Conservation (phyloP, 2,888 invertebrate genomes). For the Clivina fossor region DNA sequence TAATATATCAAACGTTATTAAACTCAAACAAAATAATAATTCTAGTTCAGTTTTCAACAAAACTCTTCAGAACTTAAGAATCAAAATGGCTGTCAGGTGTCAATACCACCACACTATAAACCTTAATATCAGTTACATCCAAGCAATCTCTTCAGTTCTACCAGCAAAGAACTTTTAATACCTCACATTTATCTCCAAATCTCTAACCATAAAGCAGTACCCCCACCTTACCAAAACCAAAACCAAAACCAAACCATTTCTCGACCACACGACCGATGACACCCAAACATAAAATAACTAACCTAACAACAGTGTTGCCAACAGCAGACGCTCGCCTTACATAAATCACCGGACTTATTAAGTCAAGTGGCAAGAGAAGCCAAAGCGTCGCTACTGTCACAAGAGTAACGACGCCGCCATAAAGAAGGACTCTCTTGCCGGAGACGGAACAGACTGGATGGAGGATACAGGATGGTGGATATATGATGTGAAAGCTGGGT, state of each 20-base stretch:
- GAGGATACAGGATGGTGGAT: neutral
- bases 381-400: slow-evolving; percentile 13
- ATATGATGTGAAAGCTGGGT: no score
- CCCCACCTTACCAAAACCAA: no score
- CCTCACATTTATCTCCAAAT: no score
- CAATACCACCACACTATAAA: slow-evolving; percentile 28
- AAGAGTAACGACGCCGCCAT: slow-evolving; percentile 32
- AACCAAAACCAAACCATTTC: no score
- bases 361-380: slow-evolving; percentile 49
- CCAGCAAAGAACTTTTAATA: no score
- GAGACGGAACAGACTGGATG: neutral
- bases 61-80: no score
- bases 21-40: no score
- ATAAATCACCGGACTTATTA: slow-evolving; percentile 54
- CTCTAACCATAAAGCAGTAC: no score
- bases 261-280: slow-evolving; percentile 20
- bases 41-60: no score
- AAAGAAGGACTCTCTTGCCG: slow-evolving; percentile 21
- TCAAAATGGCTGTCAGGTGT: slow-evolving; percentile 25
- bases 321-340: slow-evolving; percentile 51
- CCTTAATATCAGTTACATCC: no score
- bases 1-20: no score
- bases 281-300: slow-evolving; percentile 38
- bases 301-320: slow-evolving; percentile 53
- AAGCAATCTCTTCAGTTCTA: no score